Evolutionary conservation across 1,140 invertebrate species (phyloP).

Genomic region (Heliconius hewitsoni): DNA sequence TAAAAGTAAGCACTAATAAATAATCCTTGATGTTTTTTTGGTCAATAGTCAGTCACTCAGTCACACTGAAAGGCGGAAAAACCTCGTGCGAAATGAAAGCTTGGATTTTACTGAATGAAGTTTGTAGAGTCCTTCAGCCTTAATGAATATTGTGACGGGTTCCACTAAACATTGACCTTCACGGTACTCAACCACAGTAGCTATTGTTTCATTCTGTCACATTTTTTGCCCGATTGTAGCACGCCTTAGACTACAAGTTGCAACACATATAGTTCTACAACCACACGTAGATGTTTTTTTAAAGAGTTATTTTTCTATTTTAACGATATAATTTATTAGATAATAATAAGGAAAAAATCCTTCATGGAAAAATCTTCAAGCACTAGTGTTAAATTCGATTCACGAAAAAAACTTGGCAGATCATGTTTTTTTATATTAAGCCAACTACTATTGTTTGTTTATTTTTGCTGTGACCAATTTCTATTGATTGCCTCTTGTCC

Average conservation of each 20-base stretch:
- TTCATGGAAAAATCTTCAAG: neutral
- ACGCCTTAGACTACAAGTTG: neutral
- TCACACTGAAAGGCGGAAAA: conserved; percentile 24
- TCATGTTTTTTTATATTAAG: neutral
- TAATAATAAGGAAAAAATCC: neutral
- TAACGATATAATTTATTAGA: neutral
- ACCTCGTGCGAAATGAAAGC: conserved; percentile 5
- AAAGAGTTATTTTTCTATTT: neutral
- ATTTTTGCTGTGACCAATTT: conserved; percentile 40
- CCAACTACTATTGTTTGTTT: neutral
- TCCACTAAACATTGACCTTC: conserved; percentile 18
- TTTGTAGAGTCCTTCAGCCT: conserved; percentile 11
- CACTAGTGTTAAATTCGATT: neutral
- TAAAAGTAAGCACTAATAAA: neutral
- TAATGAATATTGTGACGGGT: conserved; percentile 15
- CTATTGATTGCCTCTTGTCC: conserved; percentile 38
- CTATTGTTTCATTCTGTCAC: neutral
- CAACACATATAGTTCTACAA: neutral
- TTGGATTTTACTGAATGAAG: conserved; percentile 1
- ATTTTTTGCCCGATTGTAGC: neutral
- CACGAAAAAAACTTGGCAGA: neutral
- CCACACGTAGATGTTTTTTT: neutral
- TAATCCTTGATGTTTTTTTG: neutral
- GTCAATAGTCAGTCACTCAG: neutral
- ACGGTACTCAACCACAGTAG: neutral